phyloP scores from a whole-genome alignment of 2,888 invertebrate genomes.

The Xestobium rufovillosum region DNA sequence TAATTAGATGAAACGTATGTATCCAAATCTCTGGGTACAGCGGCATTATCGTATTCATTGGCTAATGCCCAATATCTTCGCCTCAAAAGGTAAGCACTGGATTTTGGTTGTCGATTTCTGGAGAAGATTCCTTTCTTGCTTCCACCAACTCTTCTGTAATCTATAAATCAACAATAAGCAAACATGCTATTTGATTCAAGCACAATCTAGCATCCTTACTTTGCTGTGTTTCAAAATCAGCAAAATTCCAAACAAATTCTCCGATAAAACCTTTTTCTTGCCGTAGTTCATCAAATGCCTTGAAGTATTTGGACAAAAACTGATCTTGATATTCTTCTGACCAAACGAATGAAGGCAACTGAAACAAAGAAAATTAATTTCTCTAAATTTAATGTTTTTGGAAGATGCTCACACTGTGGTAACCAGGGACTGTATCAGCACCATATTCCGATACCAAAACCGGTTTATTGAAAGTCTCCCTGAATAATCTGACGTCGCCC shows the following conservation, averaged over 20 bases:
- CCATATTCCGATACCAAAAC: slow-evolving; percentile 94
- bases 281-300: too few species aligned
- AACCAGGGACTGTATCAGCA: slow-evolving; percentile 85
- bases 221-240: too few species aligned
- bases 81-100: slow-evolving; percentile 73
- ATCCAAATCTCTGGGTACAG: slow-evolving; percentile 49
- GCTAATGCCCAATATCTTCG: slow-evolving; percentile 67
- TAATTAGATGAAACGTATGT: slow-evolving; percentile 49
- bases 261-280: too few species aligned
- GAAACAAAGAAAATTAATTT: too few species aligned
- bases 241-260: too few species aligned
- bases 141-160: slow-evolving; percentile 71
- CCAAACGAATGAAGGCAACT: too few species aligned
- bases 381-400: too few species aligned
- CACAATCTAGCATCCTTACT: too few species aligned
- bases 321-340: too few species aligned
- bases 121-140: slow-evolving; percentile 88
- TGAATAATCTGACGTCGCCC: slow-evolving; percentile 73
- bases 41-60: slow-evolving; percentile 50
- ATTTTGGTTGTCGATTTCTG: slow-evolving; percentile 82
- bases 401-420: slow-evolving; percentile 83
- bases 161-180: slow-evolving; percentile 42
- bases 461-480: slow-evolving; percentile 72
- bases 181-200: too few species aligned
- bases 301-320: too few species aligned